Evolutionary conservation across 2,797 vertebrate genomes (phyloP).

Genomic region (Alauda arvensis): DNA sequence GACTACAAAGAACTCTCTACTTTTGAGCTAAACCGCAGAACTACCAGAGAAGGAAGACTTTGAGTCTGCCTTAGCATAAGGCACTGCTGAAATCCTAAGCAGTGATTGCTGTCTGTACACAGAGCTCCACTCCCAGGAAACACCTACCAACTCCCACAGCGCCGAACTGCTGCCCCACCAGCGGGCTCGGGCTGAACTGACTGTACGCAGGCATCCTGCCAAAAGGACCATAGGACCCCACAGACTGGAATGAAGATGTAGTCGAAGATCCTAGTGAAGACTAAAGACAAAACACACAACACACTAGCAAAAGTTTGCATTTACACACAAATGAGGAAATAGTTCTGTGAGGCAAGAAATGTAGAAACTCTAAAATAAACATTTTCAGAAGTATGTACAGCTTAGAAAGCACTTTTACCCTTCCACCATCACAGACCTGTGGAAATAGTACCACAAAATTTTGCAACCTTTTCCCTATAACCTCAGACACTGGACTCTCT

Average conservation of each 20-base stretch:
- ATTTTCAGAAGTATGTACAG: neutral
- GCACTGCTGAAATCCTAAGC: neutral
- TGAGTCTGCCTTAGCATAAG: neutral
- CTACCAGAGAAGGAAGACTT: neutral
- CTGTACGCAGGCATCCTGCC: conserved; percentile 87
- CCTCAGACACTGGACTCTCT: neutral
- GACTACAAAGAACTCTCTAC: neutral
- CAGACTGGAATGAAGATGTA: conserved; percentile 85
- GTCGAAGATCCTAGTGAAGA: conserved; percentile 86
- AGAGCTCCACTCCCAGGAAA: neutral
- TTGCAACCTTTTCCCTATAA: neutral
- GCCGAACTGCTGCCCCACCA: conserved; percentile 84
- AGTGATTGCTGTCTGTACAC: neutral
- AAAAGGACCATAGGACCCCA: conserved; percentile 87
- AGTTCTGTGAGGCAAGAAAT: neutral
- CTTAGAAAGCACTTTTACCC: neutral
- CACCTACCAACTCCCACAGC: conserved; percentile 82
- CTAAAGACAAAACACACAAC: conserved; percentile 68
- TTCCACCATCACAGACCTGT: neutral
- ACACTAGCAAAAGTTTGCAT: neutral
- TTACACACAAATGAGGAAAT: neutral
- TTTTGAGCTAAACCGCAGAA: neutral
- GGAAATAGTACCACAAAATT: neutral
- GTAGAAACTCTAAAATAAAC: neutral
- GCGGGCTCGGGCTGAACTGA: conserved; percentile 83